These are phyloP conservation scores for Muraenolepis orangiensis DNA, from an alignment of 2,797 vertebrate genomes.

Conservation along the genomic window DNA sequence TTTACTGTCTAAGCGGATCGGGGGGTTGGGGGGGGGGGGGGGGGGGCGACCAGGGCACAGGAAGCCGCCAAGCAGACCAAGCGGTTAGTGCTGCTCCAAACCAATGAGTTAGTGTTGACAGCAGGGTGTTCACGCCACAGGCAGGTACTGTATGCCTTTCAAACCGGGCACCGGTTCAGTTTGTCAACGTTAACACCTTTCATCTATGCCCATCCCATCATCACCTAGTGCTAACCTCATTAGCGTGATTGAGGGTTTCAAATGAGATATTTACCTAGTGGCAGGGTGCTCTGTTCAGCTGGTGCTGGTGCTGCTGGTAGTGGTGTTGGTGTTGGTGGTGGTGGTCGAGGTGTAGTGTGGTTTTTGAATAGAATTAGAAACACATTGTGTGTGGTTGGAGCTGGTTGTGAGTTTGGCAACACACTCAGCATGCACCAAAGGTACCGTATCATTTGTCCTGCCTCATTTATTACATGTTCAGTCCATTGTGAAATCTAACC, in stretches of 20 bases:
- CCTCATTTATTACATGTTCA: neutral
- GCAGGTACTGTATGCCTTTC: constrained; percentile 50
- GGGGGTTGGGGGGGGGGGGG: too few relatives aligned
- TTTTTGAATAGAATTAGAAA: neutral
- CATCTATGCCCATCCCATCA: constrained; percentile 42
- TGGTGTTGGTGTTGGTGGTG: neutral
- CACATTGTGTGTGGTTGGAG: neutral
- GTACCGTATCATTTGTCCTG: constrained; percentile 38
- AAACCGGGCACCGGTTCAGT: neutral
- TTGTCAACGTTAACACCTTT: constrained; percentile 52
- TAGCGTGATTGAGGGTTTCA: constrained; percentile 53
- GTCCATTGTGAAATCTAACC: neutral
- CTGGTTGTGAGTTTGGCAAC: constrained; percentile 6
- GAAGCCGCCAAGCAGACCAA: constrained; percentile 18
- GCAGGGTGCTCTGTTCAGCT: constrained; percentile 12
- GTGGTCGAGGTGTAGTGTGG: neutral
- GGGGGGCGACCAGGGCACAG: constrained; percentile 19
- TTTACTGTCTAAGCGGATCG: constrained; percentile 23
- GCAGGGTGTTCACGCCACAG: constrained; percentile 37
- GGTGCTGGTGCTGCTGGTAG: neutral
- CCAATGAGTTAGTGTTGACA: constrained; percentile 69
- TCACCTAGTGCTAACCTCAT: constrained; percentile 54
- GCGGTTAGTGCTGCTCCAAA: constrained; percentile 36
- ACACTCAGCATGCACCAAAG: constrained; percentile 57
- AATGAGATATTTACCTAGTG: constrained; percentile 55